Percentiles rank a stretch among this genome's conserved stretches.
These are phyloP conservation scores for Caenorhabditis remanei DNA, from an alignment of 1,140 invertebrate genomes.

Conservation along the genomic window DNA sequence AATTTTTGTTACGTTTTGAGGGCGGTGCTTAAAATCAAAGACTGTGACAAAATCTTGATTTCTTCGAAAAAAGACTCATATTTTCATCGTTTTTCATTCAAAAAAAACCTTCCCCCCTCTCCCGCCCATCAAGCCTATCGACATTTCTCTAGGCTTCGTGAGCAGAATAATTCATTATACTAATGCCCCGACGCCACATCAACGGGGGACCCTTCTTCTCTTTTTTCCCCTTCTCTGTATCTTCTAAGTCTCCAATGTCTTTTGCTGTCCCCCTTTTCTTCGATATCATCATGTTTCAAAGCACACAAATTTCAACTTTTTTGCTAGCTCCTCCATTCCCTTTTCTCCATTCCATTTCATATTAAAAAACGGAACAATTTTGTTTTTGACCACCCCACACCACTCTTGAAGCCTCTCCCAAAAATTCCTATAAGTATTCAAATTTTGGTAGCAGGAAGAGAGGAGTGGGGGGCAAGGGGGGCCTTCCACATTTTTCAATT, in stretches of 20 bases:
- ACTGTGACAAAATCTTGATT: no score
- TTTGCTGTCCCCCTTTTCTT: background rate
- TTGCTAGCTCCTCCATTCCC: background rate
- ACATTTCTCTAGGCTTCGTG: background rate
- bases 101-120: background rate
- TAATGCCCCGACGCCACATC: background rate
- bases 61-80: no score
- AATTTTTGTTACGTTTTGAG: no score
- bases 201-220: background rate
- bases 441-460: background rate
- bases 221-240: background rate
- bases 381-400: background rate
- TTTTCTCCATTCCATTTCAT: background rate
- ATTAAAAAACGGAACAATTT: background rate
- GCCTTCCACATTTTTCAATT: conserved; percentile 8
- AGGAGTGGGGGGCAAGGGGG: no score
- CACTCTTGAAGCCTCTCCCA: background rate
- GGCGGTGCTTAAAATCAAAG: no score
- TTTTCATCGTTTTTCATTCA: no score
- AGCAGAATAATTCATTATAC: conserved; percentile 56
- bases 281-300: conserved; percentile 44
- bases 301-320: background rate
- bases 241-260: background rate
- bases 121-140: background rate
- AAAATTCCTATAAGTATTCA: conserved; percentile 5